Evolutionary conservation across 2,888 invertebrate genomes (phyloP).

Genomic region (Archips crataeganus): DNA sequence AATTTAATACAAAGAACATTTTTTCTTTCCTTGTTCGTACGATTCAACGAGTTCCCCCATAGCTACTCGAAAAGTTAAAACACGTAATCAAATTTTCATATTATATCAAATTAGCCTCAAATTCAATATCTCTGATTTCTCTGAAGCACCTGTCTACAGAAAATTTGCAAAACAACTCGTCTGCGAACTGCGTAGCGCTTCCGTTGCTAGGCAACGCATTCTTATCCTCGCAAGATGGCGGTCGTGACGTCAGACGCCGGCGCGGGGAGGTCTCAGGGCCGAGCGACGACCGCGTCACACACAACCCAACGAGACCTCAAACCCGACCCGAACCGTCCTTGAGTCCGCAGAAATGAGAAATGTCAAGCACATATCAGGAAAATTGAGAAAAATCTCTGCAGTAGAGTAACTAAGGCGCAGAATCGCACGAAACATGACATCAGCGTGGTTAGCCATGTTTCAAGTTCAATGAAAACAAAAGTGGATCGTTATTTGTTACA

Average conservation of each 20-base stretch:
- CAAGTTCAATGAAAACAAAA: slow-evolving; percentile 79
- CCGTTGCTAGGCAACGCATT: slow-evolving; percentile 80
- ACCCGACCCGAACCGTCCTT: slow-evolving; percentile 74
- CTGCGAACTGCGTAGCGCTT: slow-evolving; percentile 64
- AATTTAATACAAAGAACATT: background rate
- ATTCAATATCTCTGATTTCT: background rate
- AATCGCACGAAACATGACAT: slow-evolving; percentile 60
- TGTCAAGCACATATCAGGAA: slow-evolving; percentile 47
- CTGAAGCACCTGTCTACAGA: slow-evolving; percentile 21
- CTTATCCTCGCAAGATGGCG: slow-evolving; percentile 80
- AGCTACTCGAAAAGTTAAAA: background rate
- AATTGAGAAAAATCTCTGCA: slow-evolving; percentile 46
- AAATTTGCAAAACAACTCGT: slow-evolving; percentile 49
- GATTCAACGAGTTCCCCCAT: background rate
- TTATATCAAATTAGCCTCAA: background rate
- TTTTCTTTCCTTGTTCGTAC: background rate
- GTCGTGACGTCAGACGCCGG: slow-evolving; percentile 74
- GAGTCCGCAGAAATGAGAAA: slow-evolving; percentile 50
- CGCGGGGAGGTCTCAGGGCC: slow-evolving; percentile 67
- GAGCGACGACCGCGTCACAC: slow-evolving; percentile 77
- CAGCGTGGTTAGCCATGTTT: slow-evolving; percentile 61
- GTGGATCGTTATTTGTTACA: slow-evolving; percentile 51
- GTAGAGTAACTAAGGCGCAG: slow-evolving; percentile 47
- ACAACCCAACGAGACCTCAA: slow-evolving; percentile 71
- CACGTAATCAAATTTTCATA: slow-evolving; percentile 2